These are phyloP conservation scores for Phalera bucephala DNA, from an alignment of 2,888 invertebrate species.

Conservation along the genomic window DNA sequence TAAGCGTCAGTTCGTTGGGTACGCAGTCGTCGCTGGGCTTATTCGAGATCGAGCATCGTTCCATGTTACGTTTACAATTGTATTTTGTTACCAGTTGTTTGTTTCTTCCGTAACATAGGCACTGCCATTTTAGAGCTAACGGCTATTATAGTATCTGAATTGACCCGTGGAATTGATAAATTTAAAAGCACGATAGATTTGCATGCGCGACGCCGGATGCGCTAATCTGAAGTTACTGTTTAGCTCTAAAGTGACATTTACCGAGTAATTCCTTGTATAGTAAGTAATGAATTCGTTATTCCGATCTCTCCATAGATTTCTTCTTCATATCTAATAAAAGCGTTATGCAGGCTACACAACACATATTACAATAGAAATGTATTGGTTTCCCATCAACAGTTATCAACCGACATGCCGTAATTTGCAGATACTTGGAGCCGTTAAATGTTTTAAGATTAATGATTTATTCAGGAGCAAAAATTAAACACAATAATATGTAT, in stretches of 20 bases:
- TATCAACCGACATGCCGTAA: constrained; percentile 78
- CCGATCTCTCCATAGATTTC: constrained; percentile 77
- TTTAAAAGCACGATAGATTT: constrained; percentile 15
- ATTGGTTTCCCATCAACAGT: constrained; percentile 78
- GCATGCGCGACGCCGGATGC: constrained; percentile 9
- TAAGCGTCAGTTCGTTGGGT: constrained; percentile 55
- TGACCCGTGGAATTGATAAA: constrained; percentile 63
- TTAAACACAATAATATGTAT: constrained; percentile 38
- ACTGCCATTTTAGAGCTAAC: constrained; percentile 63
- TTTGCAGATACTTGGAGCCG: constrained; percentile 80
- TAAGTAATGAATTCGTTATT: constrained; percentile 79
- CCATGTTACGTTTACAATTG: constrained; percentile 73
- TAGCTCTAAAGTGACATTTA: constrained; percentile 60
- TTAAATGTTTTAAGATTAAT: constrained; percentile 61
- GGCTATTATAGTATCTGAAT: constrained; percentile 42
- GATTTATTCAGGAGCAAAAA: constrained; percentile 56
- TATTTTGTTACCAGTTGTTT: constrained; percentile 76
- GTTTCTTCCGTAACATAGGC: constrained; percentile 63
- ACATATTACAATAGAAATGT: constrained; percentile 81
- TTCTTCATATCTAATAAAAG: constrained; percentile 61
- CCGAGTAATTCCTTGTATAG: constrained; percentile 71
- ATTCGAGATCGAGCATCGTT: constrained; percentile 73
- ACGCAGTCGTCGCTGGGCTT: constrained; percentile 80
- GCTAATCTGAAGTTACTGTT: background rate
- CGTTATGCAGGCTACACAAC: constrained; percentile 77